A percentile compares a stretch with the other conserved stretches of the same genome.
Conservation (phyloP, 2,888 invertebrate species). For the Trichopoda pennipes region DNA sequence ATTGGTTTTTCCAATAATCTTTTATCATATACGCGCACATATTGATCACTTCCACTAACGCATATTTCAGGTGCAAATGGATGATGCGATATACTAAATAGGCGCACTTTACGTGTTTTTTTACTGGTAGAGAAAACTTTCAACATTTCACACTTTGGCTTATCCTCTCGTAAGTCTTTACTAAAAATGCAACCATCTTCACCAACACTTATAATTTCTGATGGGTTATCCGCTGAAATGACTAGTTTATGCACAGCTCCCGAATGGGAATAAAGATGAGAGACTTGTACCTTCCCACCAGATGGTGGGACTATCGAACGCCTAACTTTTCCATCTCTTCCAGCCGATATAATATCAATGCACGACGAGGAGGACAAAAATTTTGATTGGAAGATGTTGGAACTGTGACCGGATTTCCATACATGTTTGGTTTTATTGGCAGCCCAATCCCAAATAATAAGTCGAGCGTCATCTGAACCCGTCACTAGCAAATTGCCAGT, state of each 20-base stretch:
- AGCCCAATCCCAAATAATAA: conserved; percentile 96
- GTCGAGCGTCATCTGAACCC: conserved; percentile 93
- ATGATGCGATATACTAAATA: conserved; percentile 94
- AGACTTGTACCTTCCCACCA: conserved; percentile 80
- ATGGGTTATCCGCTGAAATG: conserved; percentile 87
- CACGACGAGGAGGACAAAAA: conserved; percentile 88
- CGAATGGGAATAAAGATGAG: conserved; percentile 85
- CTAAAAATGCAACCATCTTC: conserved; percentile 92
- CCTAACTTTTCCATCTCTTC: conserved; percentile 92
- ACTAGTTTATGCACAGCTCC: conserved; percentile 93
- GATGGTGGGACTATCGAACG: conserved; percentile 84
- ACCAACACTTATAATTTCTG: conserved; percentile 91
- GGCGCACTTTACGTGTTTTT: conserved; percentile 83
- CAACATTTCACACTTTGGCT: conserved; percentile 82
- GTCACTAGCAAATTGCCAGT: conserved; percentile 88
- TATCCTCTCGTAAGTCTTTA: conserved; percentile 86
- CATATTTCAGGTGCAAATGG: conserved; percentile 91
- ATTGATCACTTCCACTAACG: conserved; percentile 91
- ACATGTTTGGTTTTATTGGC: conserved; percentile 84
- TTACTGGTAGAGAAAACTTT: conserved; percentile 81
- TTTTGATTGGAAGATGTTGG: conserved; percentile 95
- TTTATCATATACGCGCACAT: conserved; percentile 89
- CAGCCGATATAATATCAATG: conserved; percentile 92
- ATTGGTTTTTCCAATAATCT: conserved; percentile 83
- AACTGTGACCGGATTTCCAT: conserved; percentile 90